These are phyloP conservation scores for Halictus rubicundus DNA, from an alignment of 1,140 invertebrate species.

Conservation along the genomic window DNA sequence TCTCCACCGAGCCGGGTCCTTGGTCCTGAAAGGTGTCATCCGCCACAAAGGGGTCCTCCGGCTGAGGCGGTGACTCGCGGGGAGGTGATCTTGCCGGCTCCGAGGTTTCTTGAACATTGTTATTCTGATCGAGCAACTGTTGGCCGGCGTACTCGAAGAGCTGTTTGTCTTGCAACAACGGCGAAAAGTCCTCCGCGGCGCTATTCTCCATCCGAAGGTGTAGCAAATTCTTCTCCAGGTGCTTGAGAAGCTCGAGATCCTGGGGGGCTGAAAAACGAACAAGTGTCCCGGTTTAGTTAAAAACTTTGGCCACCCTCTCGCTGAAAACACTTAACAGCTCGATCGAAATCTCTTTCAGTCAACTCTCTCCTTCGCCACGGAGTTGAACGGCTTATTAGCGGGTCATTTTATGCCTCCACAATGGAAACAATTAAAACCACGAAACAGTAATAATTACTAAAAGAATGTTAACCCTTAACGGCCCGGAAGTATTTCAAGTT, in stretches of 20 bases:
- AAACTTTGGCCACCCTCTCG: too few species aligned
- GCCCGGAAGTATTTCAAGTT: too few species aligned
- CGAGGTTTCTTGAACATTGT: background rate
- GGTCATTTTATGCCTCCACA: too few species aligned
- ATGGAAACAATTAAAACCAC: too few species aligned
- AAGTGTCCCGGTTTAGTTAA: background rate
- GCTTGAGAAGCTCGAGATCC: background rate
- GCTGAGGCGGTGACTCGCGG: constrained; percentile 23
- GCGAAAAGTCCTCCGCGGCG: constrained; percentile 8
- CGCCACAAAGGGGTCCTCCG: constrained; percentile 51
- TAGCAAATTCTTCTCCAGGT: constrained; percentile 4
- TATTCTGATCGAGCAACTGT: constrained; percentile 34
- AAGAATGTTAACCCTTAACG: too few species aligned
- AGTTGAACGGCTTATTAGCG: too few species aligned
- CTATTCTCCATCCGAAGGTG: background rate
- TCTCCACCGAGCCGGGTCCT: constrained; percentile 65
- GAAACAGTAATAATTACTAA: too few species aligned
- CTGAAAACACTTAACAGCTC: too few species aligned
- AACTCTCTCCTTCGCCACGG: too few species aligned
- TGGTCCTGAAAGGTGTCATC: constrained; percentile 68
- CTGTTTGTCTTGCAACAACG: constrained; percentile 19
- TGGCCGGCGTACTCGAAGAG: constrained; percentile 5
- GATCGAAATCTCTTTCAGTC: too few species aligned
- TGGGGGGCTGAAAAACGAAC: constrained; percentile 39
- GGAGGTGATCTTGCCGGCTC: constrained; percentile 32